Evolutionary conservation across 2,113 vertebrate genomes (phyloP).

Genomic region (Neomonachus schauinslandi): DNA sequence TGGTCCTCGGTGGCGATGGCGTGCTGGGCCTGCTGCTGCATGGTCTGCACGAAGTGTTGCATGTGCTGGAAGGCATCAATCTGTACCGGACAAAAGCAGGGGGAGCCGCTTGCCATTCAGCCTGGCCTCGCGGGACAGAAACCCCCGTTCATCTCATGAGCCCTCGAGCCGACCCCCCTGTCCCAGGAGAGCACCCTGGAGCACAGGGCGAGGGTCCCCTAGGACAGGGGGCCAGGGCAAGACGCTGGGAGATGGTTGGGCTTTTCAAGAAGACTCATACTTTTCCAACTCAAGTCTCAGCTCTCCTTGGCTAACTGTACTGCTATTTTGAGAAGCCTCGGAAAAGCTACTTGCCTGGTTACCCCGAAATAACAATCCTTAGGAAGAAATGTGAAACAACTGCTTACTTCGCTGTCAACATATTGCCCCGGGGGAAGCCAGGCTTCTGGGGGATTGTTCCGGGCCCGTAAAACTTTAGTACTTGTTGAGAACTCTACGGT

Average conservation of each 20-base stretch:
- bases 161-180: background rate
- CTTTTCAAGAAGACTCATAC: background rate
- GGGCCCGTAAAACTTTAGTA: background rate
- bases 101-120: background rate
- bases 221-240: background rate
- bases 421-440: background rate
- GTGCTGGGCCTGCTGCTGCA: slow-evolving; percentile 97
- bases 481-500: background rate
- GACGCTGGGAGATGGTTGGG: background rate
- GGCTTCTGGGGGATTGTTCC: background rate
- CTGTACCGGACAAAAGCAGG: slow-evolving; percentile 80
- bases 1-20: slow-evolving; percentile 96
- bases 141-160: background rate
- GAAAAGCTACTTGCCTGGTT: slow-evolving; percentile 10
- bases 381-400: slow-evolving; percentile 15
- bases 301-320: background rate
- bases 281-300: background rate
- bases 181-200: background rate
- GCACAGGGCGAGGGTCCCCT: background rate
- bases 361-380: background rate
- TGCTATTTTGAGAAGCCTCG: background rate
- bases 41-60: slow-evolving; percentile 98
- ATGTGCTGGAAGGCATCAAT: slow-evolving; percentile 99
- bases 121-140: background rate
- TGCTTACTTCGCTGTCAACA: background rate